Evolutionary conservation across 1,140 invertebrate genomes (phyloP).

Genomic region (Sarcophaga bullata): DNA sequence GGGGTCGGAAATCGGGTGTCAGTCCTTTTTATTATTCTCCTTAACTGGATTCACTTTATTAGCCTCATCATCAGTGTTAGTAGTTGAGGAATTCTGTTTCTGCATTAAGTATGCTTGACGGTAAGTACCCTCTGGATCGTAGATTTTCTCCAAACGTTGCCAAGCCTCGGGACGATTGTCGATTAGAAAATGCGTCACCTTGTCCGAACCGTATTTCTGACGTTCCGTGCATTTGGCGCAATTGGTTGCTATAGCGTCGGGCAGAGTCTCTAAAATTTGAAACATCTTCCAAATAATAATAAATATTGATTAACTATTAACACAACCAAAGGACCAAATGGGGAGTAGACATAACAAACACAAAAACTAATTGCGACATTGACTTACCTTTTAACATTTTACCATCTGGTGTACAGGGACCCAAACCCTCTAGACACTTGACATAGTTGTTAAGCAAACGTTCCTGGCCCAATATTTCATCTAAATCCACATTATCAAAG

Average conservation of each 20-base stretch:
- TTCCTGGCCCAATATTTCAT: constrained; percentile 75
- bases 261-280: constrained; percentile 68
- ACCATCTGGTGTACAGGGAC: constrained; percentile 76
- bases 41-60: not conserved
- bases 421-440: constrained; percentile 74
- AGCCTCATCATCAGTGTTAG: not conserved
- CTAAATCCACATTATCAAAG: constrained; percentile 77
- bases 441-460: constrained; percentile 74
- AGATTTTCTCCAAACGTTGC: constrained; percentile 70
- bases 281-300: constrained; percentile 36
- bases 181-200: constrained; percentile 68
- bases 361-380: no score
- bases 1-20: not conserved
- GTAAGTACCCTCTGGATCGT: constrained; percentile 71
- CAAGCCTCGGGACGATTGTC: constrained; percentile 70
- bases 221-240: constrained; percentile 72
- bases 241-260: constrained; percentile 72
- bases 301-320: not conserved
- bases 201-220: constrained; percentile 69
- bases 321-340: no score
- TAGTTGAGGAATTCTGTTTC: constrained; percentile 45
- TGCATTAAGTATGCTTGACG: constrained; percentile 54
- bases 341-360: no score
- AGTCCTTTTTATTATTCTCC: not conserved
- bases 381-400: constrained; percentile 71